Percentiles rank a stretch among this genome's conserved stretches.
Evolutionary conservation across 2,113 vertebrate genomes (phyloP).

Genomic region (Myiozetetes cayanensis): DNA sequence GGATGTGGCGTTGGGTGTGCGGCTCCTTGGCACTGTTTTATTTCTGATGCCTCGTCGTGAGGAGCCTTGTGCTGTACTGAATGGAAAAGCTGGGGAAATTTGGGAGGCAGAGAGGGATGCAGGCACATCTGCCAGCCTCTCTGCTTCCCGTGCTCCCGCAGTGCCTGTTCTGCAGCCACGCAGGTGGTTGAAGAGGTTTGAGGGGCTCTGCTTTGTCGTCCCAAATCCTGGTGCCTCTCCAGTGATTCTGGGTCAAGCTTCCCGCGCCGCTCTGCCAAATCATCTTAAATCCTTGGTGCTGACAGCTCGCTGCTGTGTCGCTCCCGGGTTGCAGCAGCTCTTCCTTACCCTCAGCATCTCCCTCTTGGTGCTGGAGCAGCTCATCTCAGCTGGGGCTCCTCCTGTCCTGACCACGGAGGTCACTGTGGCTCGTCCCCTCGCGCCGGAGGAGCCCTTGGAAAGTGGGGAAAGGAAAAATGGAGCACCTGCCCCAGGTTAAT

Average conservation of each 20-base stretch:
- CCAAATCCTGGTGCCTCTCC: background rate
- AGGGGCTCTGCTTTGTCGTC: background rate
- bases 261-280: background rate
- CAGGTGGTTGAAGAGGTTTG: background rate
- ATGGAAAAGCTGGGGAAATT: background rate
- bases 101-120: background rate
- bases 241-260: background rate
- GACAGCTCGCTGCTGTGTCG: background rate
- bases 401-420: background rate
- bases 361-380: accelerated
- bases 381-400: background rate
- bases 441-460: background rate
- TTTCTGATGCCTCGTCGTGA: accelerated
- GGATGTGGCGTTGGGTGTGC: background rate
- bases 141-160: background rate
- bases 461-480: background rate
- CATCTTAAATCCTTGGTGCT: background rate
- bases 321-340: background rate
- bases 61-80: background rate
- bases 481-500: accelerated
- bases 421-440: accelerated
- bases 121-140: background rate
- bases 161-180: background rate
- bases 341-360: background rate
- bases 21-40: background rate